Base-by-base conservation (phyloP, 2,113 vertebrate species). In the Romanogobio albipinnatus region DNA sequence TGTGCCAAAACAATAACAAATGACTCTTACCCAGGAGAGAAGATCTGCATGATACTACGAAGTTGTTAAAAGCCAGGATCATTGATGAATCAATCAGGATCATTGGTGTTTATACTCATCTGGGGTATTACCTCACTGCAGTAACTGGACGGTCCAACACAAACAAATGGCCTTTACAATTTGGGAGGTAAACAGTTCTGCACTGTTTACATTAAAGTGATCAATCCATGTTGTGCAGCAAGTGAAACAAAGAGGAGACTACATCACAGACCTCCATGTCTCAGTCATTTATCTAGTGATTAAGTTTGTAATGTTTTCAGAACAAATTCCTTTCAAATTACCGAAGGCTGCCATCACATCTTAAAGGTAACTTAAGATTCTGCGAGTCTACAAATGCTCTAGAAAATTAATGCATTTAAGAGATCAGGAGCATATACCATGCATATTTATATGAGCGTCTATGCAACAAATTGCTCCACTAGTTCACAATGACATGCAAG, bases 61-160 rank as follows among this genome's bases (percentile, higher is more conserved):
- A 88, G 91, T 89, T 90, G 88, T 84, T 92, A 89, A 93, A 92
- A 92, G 90, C 91, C 76, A 88, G 90, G 89, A 91, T 91, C 89
- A 90, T 85, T 90, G 89, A 87, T 68, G 88, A 90, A 93, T 93
- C 90, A 89, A 86, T 93, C 90, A 90, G 90, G 90, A 88, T 89
- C 88, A 89, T 92, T 88, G 71, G 2, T 92, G 93, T 93, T 93
- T 93, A 93, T 88, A 91, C 88, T 81, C 89, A 89, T 89, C 84
- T 43, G 89, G 80, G 15, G 90, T 88, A 93, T 94, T 93, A 94
- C 90, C 91, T 93, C 91, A 92, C 87, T 87, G 74, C 59, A 84
- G 88, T 92, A 90, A 92, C 87, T 86, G 89, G 89, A 90, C 89
- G 83, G 86, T 88, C 89, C 87, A 86, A 86, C 85, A 83, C n/a